phyloP scores from a whole-genome alignment of 2,888 invertebrate species.

The Phyllotreta cruciferae region DNA sequence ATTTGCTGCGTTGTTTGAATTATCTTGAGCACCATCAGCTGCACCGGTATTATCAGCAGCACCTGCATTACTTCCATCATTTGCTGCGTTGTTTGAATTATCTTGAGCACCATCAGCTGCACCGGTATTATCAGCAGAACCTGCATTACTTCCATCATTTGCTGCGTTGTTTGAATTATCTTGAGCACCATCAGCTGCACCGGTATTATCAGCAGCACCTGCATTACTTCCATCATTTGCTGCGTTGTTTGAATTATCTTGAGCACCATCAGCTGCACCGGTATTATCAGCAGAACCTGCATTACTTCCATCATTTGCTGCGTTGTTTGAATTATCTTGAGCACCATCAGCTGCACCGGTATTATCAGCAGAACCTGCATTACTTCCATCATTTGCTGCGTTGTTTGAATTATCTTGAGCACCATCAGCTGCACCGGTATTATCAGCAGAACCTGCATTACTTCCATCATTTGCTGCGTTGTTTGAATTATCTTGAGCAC shows the following conservation, averaged over 20 bases:
- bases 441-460: too few species aligned
- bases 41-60: neutral
- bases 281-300: constrained; percentile 1
- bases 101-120: too few species aligned
- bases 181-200: neutral
- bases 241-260: neutral
- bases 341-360: neutral
- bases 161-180: neutral
- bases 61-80: neutral
- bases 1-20: neutral
- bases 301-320: neutral
- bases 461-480: too few species aligned
- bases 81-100: neutral
- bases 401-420: neutral
- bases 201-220: neutral
- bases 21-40: neutral
- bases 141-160: neutral
- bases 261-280: neutral
- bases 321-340: neutral
- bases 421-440: constrained; percentile 3
- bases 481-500: too few species aligned
- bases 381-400: neutral
- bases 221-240: neutral
- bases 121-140: neutral
- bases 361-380: neutral